Conservation (phyloP, 2,888 invertebrate genomes). For the Chymomyza procnemis region DNA sequence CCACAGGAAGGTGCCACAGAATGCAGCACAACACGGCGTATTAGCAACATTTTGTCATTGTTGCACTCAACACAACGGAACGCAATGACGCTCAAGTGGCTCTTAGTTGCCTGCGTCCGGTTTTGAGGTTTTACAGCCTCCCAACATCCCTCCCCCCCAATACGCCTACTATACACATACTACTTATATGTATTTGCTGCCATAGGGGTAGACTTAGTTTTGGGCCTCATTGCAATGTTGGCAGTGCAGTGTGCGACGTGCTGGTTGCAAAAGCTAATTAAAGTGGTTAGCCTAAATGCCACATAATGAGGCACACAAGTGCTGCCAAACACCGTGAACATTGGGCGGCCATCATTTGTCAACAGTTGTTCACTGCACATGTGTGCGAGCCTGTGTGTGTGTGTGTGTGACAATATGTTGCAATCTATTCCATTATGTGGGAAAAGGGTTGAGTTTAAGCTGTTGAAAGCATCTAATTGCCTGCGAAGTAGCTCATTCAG, state of each 20-base stretch:
- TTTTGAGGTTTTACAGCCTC: conserved; percentile 58
- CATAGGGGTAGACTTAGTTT: background rate
- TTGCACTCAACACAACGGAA: conserved; percentile 4
- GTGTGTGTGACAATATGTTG: conserved; percentile 9
- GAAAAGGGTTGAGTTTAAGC: conserved; percentile 17
- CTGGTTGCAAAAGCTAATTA: conserved; percentile 66
- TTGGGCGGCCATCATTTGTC: conserved; percentile 64
- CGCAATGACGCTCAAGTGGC: conserved; percentile 54
- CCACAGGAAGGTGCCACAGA: conserved; percentile 47
- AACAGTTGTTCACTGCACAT: conserved; percentile 36
- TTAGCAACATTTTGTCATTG: conserved; percentile 58
- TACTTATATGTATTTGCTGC: background rate
- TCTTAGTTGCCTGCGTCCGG: conserved; percentile 48
- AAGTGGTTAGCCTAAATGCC: conserved; percentile 74
- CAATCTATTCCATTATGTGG: background rate
- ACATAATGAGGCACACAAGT: conserved; percentile 74
- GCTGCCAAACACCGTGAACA: conserved; percentile 71
- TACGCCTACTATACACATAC: too few species aligned
- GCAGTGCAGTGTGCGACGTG: conserved; percentile 20
- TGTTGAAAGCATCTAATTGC: conserved; percentile 69
- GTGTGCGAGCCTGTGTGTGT: conserved; percentile 11
- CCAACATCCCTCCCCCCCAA: background rate
- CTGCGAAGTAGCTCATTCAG: conserved; percentile 59
- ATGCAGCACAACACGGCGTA: conserved; percentile 19
- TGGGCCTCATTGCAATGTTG: conserved; percentile 41